Percentiles rank a stretch among this genome's conserved stretches.
Conservation (phyloP, 1,140 invertebrate genomes). For the Hestina assimilis region DNA sequence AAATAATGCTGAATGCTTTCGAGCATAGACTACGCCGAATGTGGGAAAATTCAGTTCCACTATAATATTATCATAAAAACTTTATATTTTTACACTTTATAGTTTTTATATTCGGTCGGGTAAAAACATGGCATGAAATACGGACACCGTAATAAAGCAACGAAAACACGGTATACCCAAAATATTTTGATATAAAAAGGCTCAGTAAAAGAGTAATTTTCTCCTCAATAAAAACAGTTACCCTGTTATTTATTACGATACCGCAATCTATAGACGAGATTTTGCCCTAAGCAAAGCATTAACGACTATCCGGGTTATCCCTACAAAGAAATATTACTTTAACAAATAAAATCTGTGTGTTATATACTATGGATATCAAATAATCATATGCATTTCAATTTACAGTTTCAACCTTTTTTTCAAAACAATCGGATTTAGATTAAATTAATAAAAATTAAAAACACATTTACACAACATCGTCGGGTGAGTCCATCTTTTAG, state of each 20-base stretch:
- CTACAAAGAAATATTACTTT: constrained; percentile 65
- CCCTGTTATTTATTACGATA: constrained; percentile 70
- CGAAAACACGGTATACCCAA: not conserved
- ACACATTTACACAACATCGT: no score
- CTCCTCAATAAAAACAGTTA: constrained; percentile 70
- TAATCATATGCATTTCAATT: no score
- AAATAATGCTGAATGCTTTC: no score
- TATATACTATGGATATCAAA: not conserved
- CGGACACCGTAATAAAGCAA: not conserved
- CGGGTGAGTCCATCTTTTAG: no score
- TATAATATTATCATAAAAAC: no score
- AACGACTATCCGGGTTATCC: constrained; percentile 62
- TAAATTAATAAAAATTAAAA: no score
- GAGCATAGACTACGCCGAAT: no score
- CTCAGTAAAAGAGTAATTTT: constrained; percentile 65
- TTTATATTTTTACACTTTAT: no score
- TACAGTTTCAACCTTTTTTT: no score
- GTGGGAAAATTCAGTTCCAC: no score
- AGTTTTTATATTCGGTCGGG: not conserved
- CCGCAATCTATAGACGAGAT: constrained; percentile 69
- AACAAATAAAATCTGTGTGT: constrained; percentile 52
- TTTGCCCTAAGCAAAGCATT: constrained; percentile 58
- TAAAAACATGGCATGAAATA: not conserved
- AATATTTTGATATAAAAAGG: not conserved
- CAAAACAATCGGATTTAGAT: no score